These are phyloP conservation scores for Calosoma granatense DNA, from an alignment of 1,140 invertebrate genomes.

Conservation along the genomic window DNA sequence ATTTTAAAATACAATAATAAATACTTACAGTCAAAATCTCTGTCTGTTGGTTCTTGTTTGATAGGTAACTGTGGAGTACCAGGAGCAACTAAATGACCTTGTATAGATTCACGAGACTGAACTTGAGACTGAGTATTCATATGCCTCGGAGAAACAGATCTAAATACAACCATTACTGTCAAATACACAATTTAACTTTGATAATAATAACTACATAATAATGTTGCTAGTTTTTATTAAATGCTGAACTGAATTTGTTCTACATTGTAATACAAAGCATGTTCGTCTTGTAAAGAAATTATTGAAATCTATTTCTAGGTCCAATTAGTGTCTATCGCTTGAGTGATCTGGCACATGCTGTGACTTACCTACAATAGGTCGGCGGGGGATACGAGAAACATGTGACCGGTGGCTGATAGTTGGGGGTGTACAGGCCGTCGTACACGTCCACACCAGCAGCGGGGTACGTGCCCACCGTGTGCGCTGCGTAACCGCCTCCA, in stretches of 20 bases:
- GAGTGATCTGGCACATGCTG: not conserved
- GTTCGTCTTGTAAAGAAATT: no score
- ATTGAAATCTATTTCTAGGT: no score
- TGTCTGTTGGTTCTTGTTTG: constrained; percentile 31
- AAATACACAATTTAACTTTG: no score
- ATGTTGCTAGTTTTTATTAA: no score
- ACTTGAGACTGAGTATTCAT: not conserved
- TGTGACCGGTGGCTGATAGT: not conserved
- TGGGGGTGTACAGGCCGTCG: not conserved
- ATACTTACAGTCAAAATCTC: constrained; percentile 26
- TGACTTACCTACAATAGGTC: not conserved
- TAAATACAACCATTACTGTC: not conserved
- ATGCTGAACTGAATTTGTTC: not conserved
- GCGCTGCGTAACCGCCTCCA: not conserved
- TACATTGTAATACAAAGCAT: no score
- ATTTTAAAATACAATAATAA: no score
- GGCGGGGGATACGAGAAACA: not conserved
- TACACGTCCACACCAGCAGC: not conserved
- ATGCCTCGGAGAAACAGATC: not conserved
- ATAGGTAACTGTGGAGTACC: constrained; percentile 18
- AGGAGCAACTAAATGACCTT: not conserved
- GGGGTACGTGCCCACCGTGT: not conserved
- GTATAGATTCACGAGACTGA: not conserved
- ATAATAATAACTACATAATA: no score
- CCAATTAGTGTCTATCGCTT: not conserved